Evolutionary conservation across 2,113 vertebrate species (phyloP).

Genomic region (Mus musculus): GRCm39 chr2:44877001-44877500

Average conservation of each 20-base stretch:
- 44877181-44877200: conserved; percentile 99
- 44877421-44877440: conserved; percentile 99
- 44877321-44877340: conserved; percentile 99
- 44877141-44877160: conserved; percentile 99
- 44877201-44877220: conserved; percentile 99
- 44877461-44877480: conserved; percentile 99
- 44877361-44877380: conserved; percentile 99
- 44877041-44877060: conserved; percentile 80
- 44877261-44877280: conserved; percentile 99
- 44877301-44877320: conserved; percentile 99
- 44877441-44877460: conserved; percentile 99
- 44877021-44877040: conserved; percentile 78
- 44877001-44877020: conserved; percentile 83
- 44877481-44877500: conserved; percentile 99
- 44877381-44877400: conserved; percentile 98
- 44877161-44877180: conserved; percentile 99
- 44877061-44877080: conserved; percentile 78
- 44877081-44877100: conserved; percentile 74
- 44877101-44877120: conserved; percentile 82
- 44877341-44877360: conserved; percentile 99
- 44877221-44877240: conserved; percentile 99
- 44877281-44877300: conserved; percentile 99
- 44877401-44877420: conserved; percentile 99
- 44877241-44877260: conserved; percentile 99
- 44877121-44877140: conserved; percentile 92